Base-by-base conservation (phyloP, 2,888 invertebrate species). In the Bembecia ichneumoniformis region DNA sequence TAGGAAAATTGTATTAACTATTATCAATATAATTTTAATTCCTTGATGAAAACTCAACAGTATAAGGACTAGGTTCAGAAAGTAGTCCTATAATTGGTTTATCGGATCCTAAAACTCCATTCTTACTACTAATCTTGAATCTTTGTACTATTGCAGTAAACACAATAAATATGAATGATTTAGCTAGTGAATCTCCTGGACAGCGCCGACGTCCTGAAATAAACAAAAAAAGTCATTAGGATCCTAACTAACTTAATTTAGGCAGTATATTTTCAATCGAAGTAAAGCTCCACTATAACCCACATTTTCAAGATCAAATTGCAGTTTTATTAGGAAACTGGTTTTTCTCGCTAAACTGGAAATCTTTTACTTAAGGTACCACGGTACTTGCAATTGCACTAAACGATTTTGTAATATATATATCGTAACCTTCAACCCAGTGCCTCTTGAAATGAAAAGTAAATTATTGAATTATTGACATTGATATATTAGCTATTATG, bases 151-250 rank as follows among this genome's bases (percentile, higher is more conserved):
- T 71, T 1, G 90, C 83, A 1, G 90, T 87, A 52, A 90, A 89
- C 48, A 88, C 87, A 52, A 91, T 74, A 61, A 91, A 91, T 49
- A 90, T 74, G 58, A 89, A 90, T 0, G 90, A 87, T 60, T 89
- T 90, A 0, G 91, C 92, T 46, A 92, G 66, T 1, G 87, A 77
- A 68, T 92, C 91, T 1, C 92, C 92, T 1, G 91, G 80, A 61
- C 92, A 92, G 13, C 91, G 82, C 52, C 92, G 80, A 57, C 89
- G 89, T 52, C 91, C 91, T 91, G 76, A 50, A 79, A 86, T 65
- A 48, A 59, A 55, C 56, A 52, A 47, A 40, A 10, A 51, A n/a
- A 40, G 14, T 40, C 5, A 40, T 40, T 40, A 17, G 15, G 3
- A 47, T 11, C 10, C 7, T 13, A 48, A 44, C 1, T 17, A 17